Conservation (phyloP, 1,140 invertebrate genomes). For the Microplitis demolitor region DNA sequence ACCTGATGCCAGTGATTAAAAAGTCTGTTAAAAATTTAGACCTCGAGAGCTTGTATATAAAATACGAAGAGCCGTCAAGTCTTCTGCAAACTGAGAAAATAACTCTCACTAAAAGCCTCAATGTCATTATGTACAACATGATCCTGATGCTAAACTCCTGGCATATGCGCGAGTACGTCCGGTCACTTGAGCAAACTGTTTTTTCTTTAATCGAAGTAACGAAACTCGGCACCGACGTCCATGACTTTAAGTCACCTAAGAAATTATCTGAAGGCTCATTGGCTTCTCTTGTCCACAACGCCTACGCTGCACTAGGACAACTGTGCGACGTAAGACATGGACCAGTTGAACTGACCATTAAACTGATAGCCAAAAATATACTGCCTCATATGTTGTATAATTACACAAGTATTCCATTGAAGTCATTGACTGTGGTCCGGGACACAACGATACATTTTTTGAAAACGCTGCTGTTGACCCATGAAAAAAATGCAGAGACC, state of each 20-base stretch:
- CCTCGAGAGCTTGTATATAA: constrained; percentile 42
- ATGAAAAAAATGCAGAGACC: constrained; percentile 49
- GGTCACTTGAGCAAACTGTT: constrained; percentile 60
- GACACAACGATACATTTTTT: constrained; percentile 64
- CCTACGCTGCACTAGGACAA: constrained; percentile 56
- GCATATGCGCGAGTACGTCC: constrained; percentile 58
- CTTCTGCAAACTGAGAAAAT: constrained; percentile 41
- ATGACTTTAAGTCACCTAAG: constrained; percentile 34
- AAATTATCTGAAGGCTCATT: constrained; percentile 34
- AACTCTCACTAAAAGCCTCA: constrained; percentile 44
- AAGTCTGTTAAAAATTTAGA: constrained; percentile 29
- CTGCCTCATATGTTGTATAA: constrained; percentile 58
- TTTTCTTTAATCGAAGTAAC: constrained; percentile 60
- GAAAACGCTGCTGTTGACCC: constrained; percentile 52
- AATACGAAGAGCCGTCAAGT: constrained; percentile 35
- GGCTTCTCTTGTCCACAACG: constrained; percentile 56
- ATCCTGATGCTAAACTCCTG: constrained; percentile 58
- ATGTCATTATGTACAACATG: constrained; percentile 57
- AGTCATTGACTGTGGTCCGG: constrained; percentile 52
- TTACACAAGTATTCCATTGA: constrained; percentile 52
- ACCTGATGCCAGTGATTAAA: constrained; percentile 39
- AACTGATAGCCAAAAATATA: constrained; percentile 60
- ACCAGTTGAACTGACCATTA: constrained; percentile 52
- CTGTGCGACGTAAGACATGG: constrained; percentile 62
- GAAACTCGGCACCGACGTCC: constrained; percentile 53